Base-by-base conservation (phyloP, 2,888 invertebrate genomes). In the Uloborus plumipes region DNA sequence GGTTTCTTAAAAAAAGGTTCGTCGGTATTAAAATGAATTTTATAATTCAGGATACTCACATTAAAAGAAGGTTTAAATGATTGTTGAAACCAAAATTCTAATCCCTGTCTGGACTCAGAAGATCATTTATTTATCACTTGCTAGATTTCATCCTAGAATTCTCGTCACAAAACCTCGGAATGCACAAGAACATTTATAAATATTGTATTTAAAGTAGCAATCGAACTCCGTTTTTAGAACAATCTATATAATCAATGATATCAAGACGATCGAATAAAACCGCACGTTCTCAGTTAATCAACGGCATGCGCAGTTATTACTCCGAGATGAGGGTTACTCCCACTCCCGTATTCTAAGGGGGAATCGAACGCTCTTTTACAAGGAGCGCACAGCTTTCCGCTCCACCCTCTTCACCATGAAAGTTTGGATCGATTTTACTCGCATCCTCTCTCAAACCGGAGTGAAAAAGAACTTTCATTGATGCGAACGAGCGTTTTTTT, bases 281-380 rank as follows among this genome's bases (percentile, higher is more conserved):
- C 39, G 39, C 39, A 39, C 39, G 39, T 39, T 39, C 39, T 39
- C 39, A 7, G 39, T 39, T 39, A 11, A 39, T 39, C 39, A 39
- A 39, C 3, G 39, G 66, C 72, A 51, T 72, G 65, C 71, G 66
- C 65, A 31, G 13, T 14, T 11, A 53, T 22, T 13, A 31, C 51
- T 59, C 18, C 16, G 58, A 22, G 70, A 59, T 50, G 61, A 78
- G 72, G 78, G 72, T 50, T 31, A 72, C 71, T 78, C 70, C 78
- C 72, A 78, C 78, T 78, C 58, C 71, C 50, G 71, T 72, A 78
- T 72, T 72, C 55, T 72, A 78, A 78, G 78, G 78, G 78, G 71
- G 77, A 51, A 66, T 65, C 47, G 65, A 59, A 66, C 71, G 39
- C 59, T 20, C 51, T 58, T 66, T 59, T 65, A 26, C 6, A 16